These are phyloP conservation scores for Sialia sialis DNA, from an alignment of 2,113 vertebrate species.

Conservation along the genomic window DNA sequence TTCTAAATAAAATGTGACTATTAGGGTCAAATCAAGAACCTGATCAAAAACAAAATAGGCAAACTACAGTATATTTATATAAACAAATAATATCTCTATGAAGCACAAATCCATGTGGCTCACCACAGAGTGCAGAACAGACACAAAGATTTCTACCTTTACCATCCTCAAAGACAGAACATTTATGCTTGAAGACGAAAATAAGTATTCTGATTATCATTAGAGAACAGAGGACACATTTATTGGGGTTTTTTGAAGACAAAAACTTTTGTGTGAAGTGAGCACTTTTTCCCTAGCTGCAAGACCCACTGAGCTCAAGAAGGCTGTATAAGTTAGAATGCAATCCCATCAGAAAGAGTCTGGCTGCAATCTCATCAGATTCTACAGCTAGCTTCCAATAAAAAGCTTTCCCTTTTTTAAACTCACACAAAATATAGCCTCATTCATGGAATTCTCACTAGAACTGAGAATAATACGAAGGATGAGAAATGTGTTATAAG, in stretches of 20 bases:
- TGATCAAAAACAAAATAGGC: neutral
- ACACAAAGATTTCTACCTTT: neutral
- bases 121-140: neutral
- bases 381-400: neutral
- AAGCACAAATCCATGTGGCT: neutral
- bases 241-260: neutral
- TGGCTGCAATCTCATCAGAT: neutral
- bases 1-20: neutral
- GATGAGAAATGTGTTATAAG: neutral
- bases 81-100: neutral
- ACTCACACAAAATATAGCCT: neutral
- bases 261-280: neutral
- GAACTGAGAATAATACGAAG: neutral
- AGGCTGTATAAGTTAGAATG: neutral
- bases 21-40: neutral
- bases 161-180: neutral
- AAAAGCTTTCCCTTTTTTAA: neutral
- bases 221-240: neutral
- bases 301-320: neutral
- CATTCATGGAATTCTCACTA: neutral
- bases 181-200: neutral
- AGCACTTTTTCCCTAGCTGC: neutral
- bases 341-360: neutral
- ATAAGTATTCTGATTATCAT: neutral
- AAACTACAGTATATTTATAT: neutral